Base-by-base conservation (phyloP, 2,888 invertebrate genomes). In the Sthenelais limicola region DNA sequence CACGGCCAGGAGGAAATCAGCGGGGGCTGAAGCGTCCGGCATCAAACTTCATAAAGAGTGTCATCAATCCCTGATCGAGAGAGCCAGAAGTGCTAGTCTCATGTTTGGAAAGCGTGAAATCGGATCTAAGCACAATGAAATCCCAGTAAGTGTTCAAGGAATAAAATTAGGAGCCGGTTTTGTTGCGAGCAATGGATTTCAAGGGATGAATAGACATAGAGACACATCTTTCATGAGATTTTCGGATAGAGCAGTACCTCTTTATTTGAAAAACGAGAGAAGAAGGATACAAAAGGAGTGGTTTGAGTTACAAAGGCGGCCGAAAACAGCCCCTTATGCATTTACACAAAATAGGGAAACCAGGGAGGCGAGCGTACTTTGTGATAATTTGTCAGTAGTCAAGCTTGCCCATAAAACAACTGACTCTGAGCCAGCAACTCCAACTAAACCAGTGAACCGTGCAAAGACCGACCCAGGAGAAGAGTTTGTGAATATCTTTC, bases 401-500 rank as follows among this genome's bases (percentile, higher is more conserved):
- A 62, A 38, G 21, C 9, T 51, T 51, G 51, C 5, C 9, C 18
- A 51, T n/a, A 58, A 4, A 4, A 4, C 32, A n/a, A n/a, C n/a
- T n/a, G n/a, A n/a, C n/a, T n/a, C n/a, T n/a, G n/a, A n/a, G n/a
- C n/a, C n/a, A n/a, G n/a, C n/a, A n/a, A n/a, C n/a, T n/a, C n/a
- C n/a, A n/a, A n/a, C n/a, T n/a, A n/a, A n/a, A n/a, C n/a, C n/a
- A n/a, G n/a, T n/a, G n/a, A n/a, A n/a, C n/a, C n/a, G n/a, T n/a
- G n/a, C n/a, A 24, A 62, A 38, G 28, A 2, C 1, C 2, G 38
- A 38, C 21, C 15, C 62, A 5, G 62, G 38, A 9, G 62, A 33
- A 15, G 38, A 62, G 21, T 62, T 62, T 24, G 62, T 38, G 35
- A 43, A 62, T 7, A 62, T 62, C 62, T 62, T 62, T 26, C 38